Base-by-base conservation (phyloP, 2,113 vertebrate species). In the Actenoides hombroni region DNA sequence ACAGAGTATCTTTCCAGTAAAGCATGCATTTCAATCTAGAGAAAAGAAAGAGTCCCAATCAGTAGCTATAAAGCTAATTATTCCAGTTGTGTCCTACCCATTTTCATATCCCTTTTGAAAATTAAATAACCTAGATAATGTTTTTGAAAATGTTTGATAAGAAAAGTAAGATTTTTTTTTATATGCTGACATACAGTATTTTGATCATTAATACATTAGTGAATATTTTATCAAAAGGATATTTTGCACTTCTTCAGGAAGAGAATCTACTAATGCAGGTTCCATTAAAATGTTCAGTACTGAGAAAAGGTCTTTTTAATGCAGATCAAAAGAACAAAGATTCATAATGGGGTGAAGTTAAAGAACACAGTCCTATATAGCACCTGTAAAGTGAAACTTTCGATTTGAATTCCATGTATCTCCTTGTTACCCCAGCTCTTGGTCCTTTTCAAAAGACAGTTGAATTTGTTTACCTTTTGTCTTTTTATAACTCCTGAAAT, bases 1-100 rank as follows among this genome's bases (percentile, higher is more conserved):
- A 99, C 98, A 4, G 99, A 99, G 56, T 99, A 99, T 74, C 98
- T 98, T 98, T 99, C 99, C 61, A 99, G 97, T 93, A 99, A 97
- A 71, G 98, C 90, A 2, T 99, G 99, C 97, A 99, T 99, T 98
- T 99, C 99, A 77, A 98, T 99, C 99, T 99, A 98, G 61, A 95
- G 96, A 69, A 94, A 67, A 96, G 48, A 69, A 69, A 25, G 79
- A 84, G 24, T 28, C 35, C 83, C 60, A 83, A 84, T 96, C 82
- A 97, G 19, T 48, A 71, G 48, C 23, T 54, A 75, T 81, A 49
- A 88, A 69, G 77, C 87, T 92, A 87, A 53, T 68, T 78, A 86
- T 53, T 70, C 40, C 86, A 78, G 44, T 46, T 88, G 75, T 48
- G 39, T 59, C 70, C 57, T 71, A 81, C 4, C 31, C 31, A 84